phyloP scores from a whole-genome alignment of 2,888 invertebrate genomes.

The Microctonus aethiopoides region DNA sequence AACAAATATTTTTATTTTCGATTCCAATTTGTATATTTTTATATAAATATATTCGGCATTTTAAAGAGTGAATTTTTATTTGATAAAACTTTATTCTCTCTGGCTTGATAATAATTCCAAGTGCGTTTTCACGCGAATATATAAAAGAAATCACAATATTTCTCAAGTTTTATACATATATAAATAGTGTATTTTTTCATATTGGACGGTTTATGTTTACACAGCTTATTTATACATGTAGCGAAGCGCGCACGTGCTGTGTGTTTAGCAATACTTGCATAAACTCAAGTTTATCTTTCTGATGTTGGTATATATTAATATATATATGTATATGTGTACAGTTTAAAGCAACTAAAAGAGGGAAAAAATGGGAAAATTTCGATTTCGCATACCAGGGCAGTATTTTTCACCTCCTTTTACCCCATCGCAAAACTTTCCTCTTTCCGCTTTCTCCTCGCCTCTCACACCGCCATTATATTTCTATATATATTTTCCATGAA shows the following conservation, averaged over 20 bases:
- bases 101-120: neutral
- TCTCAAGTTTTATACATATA: slow-evolving; percentile 2
- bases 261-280: slow-evolving; percentile 17
- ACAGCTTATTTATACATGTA: slow-evolving; percentile 7
- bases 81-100: neutral
- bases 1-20: neutral
- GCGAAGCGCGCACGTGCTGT: slow-evolving; percentile 1
- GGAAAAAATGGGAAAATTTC: neutral
- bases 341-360: neutral
- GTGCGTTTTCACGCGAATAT: neutral
- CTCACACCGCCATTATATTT: neutral
- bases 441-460: neutral
- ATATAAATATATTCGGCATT: neutral
- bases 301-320: neutral
- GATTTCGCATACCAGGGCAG: slow-evolving; percentile 8
- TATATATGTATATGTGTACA: neutral
- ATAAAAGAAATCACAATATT: neutral
- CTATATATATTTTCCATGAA: neutral
- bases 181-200: neutral
- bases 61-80: neutral
- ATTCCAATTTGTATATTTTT: neutral
- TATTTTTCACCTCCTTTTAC: neutral
- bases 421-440: neutral
- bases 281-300: neutral
- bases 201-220: neutral